Base-by-base conservation (phyloP, 2,113 vertebrate genomes). In the Puntigrus tetrazona region DNA sequence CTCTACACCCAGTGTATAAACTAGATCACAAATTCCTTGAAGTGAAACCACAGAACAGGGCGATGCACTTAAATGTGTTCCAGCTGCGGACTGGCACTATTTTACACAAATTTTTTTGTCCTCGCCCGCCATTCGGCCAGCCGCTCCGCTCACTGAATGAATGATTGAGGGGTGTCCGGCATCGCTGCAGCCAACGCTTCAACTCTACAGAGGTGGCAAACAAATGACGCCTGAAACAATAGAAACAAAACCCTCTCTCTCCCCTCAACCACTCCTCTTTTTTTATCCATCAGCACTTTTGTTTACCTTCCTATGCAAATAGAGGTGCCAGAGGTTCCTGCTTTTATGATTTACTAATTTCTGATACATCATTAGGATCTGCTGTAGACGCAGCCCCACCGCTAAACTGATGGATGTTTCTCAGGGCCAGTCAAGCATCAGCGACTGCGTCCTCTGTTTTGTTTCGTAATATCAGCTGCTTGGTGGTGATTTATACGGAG, bases 221-320 rank as follows among this genome's bases (percentile, higher is more conserved):
- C 81, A 90, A 89, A 92, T 91, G 87, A 93, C 81, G 82, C 84
- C 81, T 86, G 29, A 86, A 86, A 83, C 81, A 83, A 78, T 47
- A 34, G 25, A 77, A 84, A 84, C 61, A 31, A 81, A 72, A 83
- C n/a, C 70, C 8, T 50, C 27, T 52, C 36, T 36, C 13, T 5
- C 7, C 55, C n/a, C n/a, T n/a, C n/a, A n/a, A 55, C 1, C 3
- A 8, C 18, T 38, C n/a, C n/a, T n/a, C n/a, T n/a, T 36, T 41
- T 52, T 27, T 84, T 87, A 67, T 59, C 76, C 61, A 38, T 45
- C 34, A 70, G 31, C 34, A 50, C 14, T 82, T 69, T 86, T 81
- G 67, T 81, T 76, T 77, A 72, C 84, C 29, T 86, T 69, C 59
- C 77, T 69, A 82, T 88, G 61, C 18, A 85, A 83, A 88, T 80